These are phyloP conservation scores for Ianthella basta DNA, from an alignment of 37 sponge, comb jelly and placozoan species.

Conservation along the genomic window DNA sequence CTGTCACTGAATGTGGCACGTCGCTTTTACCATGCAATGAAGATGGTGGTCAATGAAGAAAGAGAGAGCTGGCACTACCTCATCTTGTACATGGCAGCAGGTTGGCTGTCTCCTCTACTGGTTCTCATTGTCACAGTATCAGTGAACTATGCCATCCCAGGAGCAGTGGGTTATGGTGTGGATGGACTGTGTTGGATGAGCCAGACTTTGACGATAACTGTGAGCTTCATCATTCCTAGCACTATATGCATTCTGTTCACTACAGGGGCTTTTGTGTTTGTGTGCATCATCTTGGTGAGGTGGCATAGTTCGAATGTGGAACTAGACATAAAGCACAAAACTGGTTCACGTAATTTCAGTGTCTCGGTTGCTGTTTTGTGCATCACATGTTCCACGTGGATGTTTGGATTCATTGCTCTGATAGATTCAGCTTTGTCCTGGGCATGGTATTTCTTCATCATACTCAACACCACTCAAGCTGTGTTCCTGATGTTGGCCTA, in stretches of 20 bases:
- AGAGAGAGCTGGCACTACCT: neutral
- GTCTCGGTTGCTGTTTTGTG: too few relatives aligned
- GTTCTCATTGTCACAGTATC: conserved; percentile 16
- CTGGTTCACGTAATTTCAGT: too few relatives aligned
- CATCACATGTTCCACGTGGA: too few relatives aligned
- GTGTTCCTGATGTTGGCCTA: too few relatives aligned
- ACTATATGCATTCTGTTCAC: conserved; percentile 33
- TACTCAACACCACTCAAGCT: too few relatives aligned
- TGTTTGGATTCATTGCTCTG: too few relatives aligned
- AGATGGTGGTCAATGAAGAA: neutral
- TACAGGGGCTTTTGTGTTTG: neutral
- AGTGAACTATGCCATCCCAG: conserved; percentile 41
- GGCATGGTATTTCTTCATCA: too few relatives aligned
- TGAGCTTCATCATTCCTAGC: conserved; percentile 46
- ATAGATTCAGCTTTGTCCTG: too few relatives aligned
- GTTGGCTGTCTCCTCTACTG: conserved; percentile 48
- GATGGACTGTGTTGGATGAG: conserved; percentile 56
- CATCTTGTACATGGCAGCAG: conserved; percentile 31
- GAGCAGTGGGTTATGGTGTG: conserved; percentile 47
- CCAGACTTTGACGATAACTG: conserved; percentile 29
- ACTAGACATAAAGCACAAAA: too few relatives aligned
- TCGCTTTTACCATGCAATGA: conserved; percentile 1
- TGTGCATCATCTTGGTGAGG: too few relatives aligned
- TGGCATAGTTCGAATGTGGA: too few relatives aligned
- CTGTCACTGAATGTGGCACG: conserved; percentile 25